Percentiles rank a stretch among this genome's conserved stretches.
Conservation (phyloP, 64 coral and sea anemone species). For the Stichodactyla helianthus region DNA sequence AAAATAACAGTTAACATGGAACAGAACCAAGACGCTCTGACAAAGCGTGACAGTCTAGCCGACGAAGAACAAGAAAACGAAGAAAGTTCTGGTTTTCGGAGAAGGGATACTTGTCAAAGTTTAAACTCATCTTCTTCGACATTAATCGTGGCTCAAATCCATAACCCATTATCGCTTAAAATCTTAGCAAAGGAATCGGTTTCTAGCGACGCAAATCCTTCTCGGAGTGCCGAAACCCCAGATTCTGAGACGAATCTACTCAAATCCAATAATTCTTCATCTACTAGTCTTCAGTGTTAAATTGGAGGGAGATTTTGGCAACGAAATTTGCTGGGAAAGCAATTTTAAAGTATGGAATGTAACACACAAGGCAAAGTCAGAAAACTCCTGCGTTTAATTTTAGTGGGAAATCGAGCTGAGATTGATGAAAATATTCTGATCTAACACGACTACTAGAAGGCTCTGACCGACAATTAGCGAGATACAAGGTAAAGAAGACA, state of each 20-base stretch:
- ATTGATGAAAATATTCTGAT: too few species aligned
- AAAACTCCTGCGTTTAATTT: too few species aligned
- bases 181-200: not conserved
- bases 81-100: not conserved
- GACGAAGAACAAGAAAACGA: not conserved
- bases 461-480: too few species aligned
- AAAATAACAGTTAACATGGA: not conserved
- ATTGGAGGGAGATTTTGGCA: too few species aligned
- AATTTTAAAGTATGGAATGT: too few species aligned
- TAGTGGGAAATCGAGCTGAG: too few species aligned
- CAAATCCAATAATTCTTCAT: not conserved
- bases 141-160: not conserved
- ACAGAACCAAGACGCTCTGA: not conserved
- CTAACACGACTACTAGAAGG: too few species aligned
- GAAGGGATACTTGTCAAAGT: not conserved
- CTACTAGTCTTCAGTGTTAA: too few species aligned
- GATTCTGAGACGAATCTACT: not conserved
- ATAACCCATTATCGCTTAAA: slow-evolving; percentile 1
- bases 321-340: too few species aligned
- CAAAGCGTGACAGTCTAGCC: not conserved
- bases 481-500: too few species aligned
- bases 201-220: not conserved
- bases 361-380: too few species aligned
- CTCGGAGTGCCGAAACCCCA: not conserved
- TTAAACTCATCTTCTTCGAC: not conserved